These are phyloP conservation scores for Bombus fervidus DNA, from an alignment of 1,140 invertebrate genomes.

Conservation along the genomic window DNA sequence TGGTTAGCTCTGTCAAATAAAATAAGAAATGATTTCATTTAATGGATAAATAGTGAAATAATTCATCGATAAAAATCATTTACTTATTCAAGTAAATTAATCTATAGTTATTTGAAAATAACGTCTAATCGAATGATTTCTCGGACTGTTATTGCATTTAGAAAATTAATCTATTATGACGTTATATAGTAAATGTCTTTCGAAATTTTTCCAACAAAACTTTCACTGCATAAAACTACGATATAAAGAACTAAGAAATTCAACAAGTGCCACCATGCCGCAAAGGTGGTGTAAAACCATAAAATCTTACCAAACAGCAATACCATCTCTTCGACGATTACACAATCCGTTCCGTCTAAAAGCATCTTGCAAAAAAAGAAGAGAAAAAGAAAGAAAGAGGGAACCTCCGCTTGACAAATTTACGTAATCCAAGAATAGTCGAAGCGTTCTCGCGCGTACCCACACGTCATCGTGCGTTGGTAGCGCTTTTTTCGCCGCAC, in stretches of 20 bases:
- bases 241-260: neutral
- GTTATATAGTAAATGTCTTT: neutral
- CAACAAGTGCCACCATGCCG: neutral
- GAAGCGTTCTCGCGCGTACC: neutral
- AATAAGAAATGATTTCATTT: too few species aligned
- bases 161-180: neutral
- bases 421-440: slow-evolving; percentile 25
- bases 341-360: neutral
- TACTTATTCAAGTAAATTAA: too few species aligned
- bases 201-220: neutral
- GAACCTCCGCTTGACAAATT: slow-evolving; percentile 9
- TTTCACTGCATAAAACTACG: neutral
- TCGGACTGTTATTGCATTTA: neutral
- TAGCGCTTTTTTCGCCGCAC: slow-evolving; percentile 24
- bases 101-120: too few species aligned
- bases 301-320: neutral
- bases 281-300: neutral
- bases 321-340: neutral
- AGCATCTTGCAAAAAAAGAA: neutral
- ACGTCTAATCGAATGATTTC: too few species aligned
- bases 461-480: slow-evolving; percentile 31
- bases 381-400: neutral
- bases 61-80: too few species aligned
- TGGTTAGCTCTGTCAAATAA: too few species aligned
- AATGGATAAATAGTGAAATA: too few species aligned